Conservation (phyloP, 2,113 vertebrate species). For the Callospermophilus lateralis region DNA sequence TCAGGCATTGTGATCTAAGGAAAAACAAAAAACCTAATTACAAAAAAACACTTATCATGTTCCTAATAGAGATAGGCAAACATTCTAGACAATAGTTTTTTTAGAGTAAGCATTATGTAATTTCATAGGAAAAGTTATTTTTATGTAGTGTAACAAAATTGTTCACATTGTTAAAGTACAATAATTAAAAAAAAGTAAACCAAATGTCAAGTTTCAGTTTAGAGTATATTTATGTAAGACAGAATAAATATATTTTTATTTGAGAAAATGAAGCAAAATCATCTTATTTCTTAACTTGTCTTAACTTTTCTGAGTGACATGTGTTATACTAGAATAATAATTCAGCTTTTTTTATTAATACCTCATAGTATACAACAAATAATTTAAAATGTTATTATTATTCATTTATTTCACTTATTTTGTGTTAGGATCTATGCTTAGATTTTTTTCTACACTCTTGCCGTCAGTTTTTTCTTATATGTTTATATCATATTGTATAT, state of each 20-base stretch:
- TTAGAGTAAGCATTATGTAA: background rate
- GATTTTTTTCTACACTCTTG: background rate
- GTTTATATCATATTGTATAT: background rate
- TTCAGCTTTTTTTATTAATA: background rate
- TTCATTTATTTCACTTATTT: background rate
- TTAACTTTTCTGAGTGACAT: background rate
- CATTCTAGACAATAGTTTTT: background rate
- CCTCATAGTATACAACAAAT: background rate
- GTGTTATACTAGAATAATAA: background rate
- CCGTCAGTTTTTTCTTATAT: background rate
- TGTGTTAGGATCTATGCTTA: background rate
- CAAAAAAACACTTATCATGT: background rate
- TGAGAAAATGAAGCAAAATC: background rate
- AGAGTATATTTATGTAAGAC: background rate
- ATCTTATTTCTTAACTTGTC: background rate
- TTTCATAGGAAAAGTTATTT: conserved; percentile 25
- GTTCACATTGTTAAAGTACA: background rate
- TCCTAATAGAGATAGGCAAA: background rate
- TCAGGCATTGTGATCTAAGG: background rate
- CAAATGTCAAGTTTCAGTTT: background rate
- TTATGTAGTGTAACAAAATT: background rate
- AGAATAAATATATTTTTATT: background rate
- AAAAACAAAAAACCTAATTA: background rate
- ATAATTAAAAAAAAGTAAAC: background rate
- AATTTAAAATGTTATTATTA: background rate